phyloP scores from a whole-genome alignment of 30 jellyfish, hydroid and myxozoan genomes.

The Pseudorhiza aurosa region DNA sequence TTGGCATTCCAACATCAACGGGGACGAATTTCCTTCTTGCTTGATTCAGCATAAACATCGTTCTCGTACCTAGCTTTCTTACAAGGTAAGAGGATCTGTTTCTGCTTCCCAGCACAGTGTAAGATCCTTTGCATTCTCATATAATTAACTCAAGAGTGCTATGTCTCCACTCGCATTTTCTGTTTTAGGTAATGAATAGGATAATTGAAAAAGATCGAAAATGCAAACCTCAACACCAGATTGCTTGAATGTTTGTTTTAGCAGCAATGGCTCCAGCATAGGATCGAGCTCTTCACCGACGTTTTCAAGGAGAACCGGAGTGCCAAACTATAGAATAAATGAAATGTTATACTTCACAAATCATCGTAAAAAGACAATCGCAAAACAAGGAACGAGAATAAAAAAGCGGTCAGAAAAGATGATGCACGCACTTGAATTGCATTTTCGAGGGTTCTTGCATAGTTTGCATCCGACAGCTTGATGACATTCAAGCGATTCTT shows the following conservation, averaged over 20 bases:
- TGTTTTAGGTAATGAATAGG: not conserved
- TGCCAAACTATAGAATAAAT: conserved; percentile 77
- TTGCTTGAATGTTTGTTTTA: conserved; percentile 90
- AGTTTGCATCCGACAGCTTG: conserved; percentile 87
- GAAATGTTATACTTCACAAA: not conserved
- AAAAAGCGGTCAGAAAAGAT: not conserved
- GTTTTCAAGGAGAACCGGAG: conserved; percentile 93
- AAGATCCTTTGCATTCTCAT: too few species aligned
- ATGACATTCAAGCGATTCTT: conserved; percentile 85
- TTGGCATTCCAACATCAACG: too few species aligned
- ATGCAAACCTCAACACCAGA: conserved; percentile 92
- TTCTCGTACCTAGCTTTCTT: too few species aligned
- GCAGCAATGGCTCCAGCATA: conserved; percentile 87
- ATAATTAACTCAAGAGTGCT: too few species aligned
- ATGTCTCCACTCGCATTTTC: too few species aligned
- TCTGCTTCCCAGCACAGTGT: too few species aligned
- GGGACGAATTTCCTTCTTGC: too few species aligned
- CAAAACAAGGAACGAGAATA: not conserved
- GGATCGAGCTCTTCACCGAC: conserved; percentile 98
- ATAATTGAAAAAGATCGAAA: not conserved
- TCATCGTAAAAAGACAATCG: not conserved
- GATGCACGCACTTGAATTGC: conserved; percentile 84
- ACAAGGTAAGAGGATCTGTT: too few species aligned
- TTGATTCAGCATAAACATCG: too few species aligned
- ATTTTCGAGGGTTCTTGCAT: conserved; percentile 92